Evolutionary conservation across 2,888 invertebrate genomes (phyloP).

Genomic region (Heliconius aoede): DNA sequence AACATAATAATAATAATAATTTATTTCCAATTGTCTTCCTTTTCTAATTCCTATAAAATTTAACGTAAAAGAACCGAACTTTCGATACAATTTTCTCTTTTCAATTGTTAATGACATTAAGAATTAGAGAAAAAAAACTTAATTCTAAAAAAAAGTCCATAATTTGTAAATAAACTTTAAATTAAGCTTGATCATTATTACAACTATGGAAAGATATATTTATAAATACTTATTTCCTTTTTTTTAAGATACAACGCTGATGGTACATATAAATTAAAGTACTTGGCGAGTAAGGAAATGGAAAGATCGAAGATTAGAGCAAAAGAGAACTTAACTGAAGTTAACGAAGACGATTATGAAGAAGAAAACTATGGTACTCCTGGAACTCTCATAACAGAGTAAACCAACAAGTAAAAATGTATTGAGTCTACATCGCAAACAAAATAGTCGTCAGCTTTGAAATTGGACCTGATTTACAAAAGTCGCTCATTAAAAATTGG

Average conservation of each 20-base stretch:
- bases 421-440: not conserved
- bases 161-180: too few species aligned
- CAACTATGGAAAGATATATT: not conserved
- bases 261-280: conserved; percentile 84
- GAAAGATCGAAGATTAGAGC: conserved; percentile 41
- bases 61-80: too few species aligned
- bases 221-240: not conserved
- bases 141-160: too few species aligned
- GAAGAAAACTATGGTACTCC: conserved; percentile 24
- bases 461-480: conserved; percentile 26
- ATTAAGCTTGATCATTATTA: too few species aligned
- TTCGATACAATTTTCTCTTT: too few species aligned
- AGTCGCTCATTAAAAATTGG: conserved; percentile 44
- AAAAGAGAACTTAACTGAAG: conserved; percentile 30
- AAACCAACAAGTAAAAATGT: not conserved
- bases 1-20: too few species aligned
- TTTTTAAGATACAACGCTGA: conserved; percentile 81
- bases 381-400: conserved; percentile 17
- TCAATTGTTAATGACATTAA: too few species aligned
- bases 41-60: not conserved
- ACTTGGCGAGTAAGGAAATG: conserved; percentile 70
- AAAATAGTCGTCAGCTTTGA: not conserved
- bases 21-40: not conserved
- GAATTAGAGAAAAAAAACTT: too few species aligned
- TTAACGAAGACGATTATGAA: conserved; percentile 24